A percentile compares a stretch with the other conserved stretches of the same genome.
phyloP scores from a whole-genome alignment of 2,113 vertebrate genomes.

The Salvator merianae region DNA sequence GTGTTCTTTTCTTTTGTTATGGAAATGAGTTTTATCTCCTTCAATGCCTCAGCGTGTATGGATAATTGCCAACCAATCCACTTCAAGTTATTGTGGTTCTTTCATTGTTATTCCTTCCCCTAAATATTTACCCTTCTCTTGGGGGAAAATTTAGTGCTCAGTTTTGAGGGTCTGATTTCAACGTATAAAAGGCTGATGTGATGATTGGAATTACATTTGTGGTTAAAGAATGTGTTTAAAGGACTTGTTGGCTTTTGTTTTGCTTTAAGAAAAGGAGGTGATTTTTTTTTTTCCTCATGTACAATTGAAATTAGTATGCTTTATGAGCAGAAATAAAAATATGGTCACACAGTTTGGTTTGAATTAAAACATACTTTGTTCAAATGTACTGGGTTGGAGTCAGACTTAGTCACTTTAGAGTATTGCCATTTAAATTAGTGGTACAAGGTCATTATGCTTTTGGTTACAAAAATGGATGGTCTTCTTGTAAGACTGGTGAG shows the following conservation, averaged over 20 bases:
- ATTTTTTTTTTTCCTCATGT: neutral
- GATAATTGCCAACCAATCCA: conserved; percentile 33
- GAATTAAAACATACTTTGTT: no score
- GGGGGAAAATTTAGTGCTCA: conserved; percentile 15
- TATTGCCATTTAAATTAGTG: no score
- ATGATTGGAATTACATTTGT: neutral
- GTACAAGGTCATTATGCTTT: no score
- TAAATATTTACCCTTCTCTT: conserved; percentile 14
- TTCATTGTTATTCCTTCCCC: neutral
- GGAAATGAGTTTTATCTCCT: neutral
- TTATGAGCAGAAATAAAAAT: conserved; percentile 51
- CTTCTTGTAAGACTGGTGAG: no score
- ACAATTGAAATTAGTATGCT: neutral
- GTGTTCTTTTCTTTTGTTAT: conserved; percentile 20
- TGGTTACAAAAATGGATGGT: no score
- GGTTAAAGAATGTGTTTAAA: neutral
- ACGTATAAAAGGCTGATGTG: conserved; percentile 6
- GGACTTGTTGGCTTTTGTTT: conserved; percentile 10
- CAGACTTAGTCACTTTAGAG: no score
- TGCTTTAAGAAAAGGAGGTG: conserved; percentile 17
- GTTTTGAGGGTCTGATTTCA: conserved; percentile 26
- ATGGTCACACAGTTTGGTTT: conserved; percentile 30
- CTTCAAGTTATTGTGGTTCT: conserved; percentile 2
- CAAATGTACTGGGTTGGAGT: no score
- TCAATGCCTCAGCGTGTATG: neutral